These are phyloP conservation scores for Bubalus kerabau DNA, from an alignment of 2,113 vertebrate genomes.

Conservation along the genomic window DNA sequence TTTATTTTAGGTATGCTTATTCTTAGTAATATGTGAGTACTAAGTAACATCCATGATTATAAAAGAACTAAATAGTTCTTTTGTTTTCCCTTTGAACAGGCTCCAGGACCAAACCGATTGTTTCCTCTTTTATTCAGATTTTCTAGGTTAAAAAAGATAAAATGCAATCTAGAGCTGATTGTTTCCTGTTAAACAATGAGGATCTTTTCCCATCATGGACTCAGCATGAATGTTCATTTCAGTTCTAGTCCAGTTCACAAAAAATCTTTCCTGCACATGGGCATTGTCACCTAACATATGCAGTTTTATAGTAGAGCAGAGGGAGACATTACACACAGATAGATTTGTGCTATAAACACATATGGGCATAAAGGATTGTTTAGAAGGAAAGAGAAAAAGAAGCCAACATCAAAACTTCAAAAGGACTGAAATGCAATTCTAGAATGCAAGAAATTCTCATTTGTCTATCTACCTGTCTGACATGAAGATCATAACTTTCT, in stretches of 20 bases:
- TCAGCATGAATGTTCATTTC: slow-evolving; percentile 55
- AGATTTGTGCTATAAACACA: slow-evolving; percentile 50
- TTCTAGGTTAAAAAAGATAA: slow-evolving; percentile 9
- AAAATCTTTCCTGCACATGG: neutral
- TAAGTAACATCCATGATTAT: neutral
- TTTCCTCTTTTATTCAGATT: slow-evolving; percentile 62
- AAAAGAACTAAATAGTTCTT: slow-evolving; percentile 27
- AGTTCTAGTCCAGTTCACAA: slow-evolving; percentile 8
- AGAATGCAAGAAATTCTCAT: neutral
- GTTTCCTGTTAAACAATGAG: slow-evolving; percentile 44
- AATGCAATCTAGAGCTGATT: slow-evolving; percentile 23
- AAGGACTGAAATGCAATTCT: slow-evolving; percentile 27
- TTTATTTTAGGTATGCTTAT: slow-evolving; percentile 26
- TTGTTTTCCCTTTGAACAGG: slow-evolving; percentile 26
- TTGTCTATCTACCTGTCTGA: neutral
- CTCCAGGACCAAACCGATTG: neutral
- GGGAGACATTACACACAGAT: slow-evolving; percentile 61
- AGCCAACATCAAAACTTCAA: slow-evolving; percentile 37
- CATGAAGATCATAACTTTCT: neutral
- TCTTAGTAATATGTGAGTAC: neutral
- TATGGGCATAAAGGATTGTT: slow-evolving; percentile 7
- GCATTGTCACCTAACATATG: slow-evolving; percentile 20
- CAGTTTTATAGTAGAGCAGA: slow-evolving; percentile 50
- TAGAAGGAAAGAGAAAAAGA: slow-evolving; percentile 11
- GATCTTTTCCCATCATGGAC: slow-evolving; percentile 21